Conservation (phyloP, 2,113 vertebrate species). For the Mus musculus region GRCm39 chr5:60217501-60218000, state of each 20-base stretch:
- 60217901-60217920: neutral
- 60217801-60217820: neutral
- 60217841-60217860: neutral
- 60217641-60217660: neutral
- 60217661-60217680: neutral
- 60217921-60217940: no score
- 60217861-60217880: neutral
- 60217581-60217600: neutral
- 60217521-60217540: neutral
- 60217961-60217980: no score
- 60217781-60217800: neutral
- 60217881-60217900: neutral
- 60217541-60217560: neutral
- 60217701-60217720: neutral
- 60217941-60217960: no score
- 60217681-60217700: neutral
- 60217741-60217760: neutral
- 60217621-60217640: neutral
- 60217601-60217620: fast-evolving
- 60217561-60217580: neutral
- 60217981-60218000: no score
- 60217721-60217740: neutral
- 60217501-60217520: neutral
- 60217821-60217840: neutral
- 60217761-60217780: neutral